Base-by-base conservation (phyloP, 2,888 invertebrate genomes). In the Ferdinandea cuprea region DNA sequence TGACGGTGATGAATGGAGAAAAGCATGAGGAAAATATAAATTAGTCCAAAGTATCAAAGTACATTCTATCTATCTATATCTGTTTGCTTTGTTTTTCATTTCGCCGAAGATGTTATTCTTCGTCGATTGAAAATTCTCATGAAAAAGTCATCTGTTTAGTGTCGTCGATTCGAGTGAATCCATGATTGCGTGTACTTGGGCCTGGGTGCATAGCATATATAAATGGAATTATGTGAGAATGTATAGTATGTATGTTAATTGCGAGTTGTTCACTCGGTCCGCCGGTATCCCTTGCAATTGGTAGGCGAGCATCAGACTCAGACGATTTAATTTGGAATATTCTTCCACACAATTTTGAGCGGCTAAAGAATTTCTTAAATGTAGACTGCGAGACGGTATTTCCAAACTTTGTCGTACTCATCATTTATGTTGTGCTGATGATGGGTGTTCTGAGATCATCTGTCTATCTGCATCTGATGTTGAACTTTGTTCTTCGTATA, bases 311-410 rank as follows among this genome's bases (percentile, higher is more conserved):
- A 11, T 17, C 35, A 35, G n/a, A n/a, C 11, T 25, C 32, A 52
- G 54, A 32, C 32, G 25, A 25, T 30, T 50, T 48, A 19, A 11
- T 30, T 54, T 56, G 21, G 25, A 52, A n/a, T 52, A 35, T 50
- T 59, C 32, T 50, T 15, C 48, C 44, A 54, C 63, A 63, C 61
- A 72, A 19, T 54, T 63, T 54, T 15, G 11, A 28, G 1, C 28
- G 21, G 42, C 13, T 9, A 21, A 42, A 13, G 15, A 58, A 66
- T 48, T 58, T 32, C 3, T 1, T 17, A 15, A 25, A 44, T 35
- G 17, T 42, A 74, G 74, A 74, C 74, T 66, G 74, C 74, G 74
- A 42, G 74, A 74, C 74, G 74, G 50, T 58, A 50, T 74, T 74
- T 66, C 50, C 6, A 54, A 28, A 65, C 46, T 40, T 13, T 59